Evolutionary conservation across 2,113 vertebrate species (phyloP).

Genomic region (Butorides virescens): DNA sequence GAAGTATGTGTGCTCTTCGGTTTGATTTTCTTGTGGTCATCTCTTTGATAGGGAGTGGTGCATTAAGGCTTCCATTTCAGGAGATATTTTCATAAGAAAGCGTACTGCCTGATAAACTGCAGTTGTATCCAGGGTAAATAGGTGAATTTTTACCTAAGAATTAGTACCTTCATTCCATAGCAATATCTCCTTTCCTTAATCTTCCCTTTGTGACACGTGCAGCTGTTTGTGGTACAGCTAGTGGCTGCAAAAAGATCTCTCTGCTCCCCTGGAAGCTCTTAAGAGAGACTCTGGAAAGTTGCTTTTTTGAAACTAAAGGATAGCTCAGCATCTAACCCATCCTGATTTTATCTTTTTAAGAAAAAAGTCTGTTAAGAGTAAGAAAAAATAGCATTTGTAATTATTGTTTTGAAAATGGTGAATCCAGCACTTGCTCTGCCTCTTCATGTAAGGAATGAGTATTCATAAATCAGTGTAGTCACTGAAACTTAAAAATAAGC

Average conservation of each 20-base stretch:
- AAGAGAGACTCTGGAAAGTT: not conserved
- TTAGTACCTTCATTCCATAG: not conserved
- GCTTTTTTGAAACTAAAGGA: not conserved
- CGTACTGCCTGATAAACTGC: not conserved
- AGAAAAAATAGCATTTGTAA: not conserved
- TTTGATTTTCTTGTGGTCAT: not conserved
- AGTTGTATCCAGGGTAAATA: not conserved
- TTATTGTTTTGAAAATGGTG: not conserved
- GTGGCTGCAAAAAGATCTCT: not conserved
- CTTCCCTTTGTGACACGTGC: not conserved
- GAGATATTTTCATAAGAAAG: not conserved
- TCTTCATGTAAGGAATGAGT: not conserved
- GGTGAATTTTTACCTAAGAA: not conserved
- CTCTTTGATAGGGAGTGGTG: not conserved
- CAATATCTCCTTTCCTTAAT: not conserved
- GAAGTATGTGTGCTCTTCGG: conserved; percentile 78
- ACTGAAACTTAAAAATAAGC: not conserved
- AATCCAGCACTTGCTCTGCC: not conserved
- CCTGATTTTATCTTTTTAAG: not conserved
- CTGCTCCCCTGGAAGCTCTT: not conserved
- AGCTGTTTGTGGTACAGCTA: not conserved
- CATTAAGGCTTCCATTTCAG: not conserved
- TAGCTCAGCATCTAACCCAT: not conserved
- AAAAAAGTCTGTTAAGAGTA: not conserved
- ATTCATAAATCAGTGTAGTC: not conserved